Conservation (phyloP, 2,113 vertebrate genomes). For the Phyllopteryx taeniolatus region DNA sequence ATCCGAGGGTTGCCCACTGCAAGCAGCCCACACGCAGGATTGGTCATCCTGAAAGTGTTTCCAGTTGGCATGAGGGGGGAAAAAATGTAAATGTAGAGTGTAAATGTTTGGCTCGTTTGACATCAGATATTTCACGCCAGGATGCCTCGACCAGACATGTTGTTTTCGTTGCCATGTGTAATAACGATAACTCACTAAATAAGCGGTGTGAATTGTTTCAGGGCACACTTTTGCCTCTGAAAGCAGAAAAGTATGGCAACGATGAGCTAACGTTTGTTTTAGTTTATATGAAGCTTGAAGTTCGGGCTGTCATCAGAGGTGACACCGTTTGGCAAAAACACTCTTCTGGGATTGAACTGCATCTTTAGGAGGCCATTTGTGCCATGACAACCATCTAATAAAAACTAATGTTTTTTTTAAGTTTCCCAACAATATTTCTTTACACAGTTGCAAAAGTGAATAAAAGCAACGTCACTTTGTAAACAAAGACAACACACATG, state of each 20-base stretch:
- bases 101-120: conserved; percentile 64
- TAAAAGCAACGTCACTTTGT: not conserved
- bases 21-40: conserved; percentile 61
- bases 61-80: conserved; percentile 59
- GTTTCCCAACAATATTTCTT: not conserved
- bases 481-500: too few relatives aligned
- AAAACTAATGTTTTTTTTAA: not conserved
- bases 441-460: not conserved
- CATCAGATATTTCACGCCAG: conserved; percentile 52
- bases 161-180: conserved; percentile 53
- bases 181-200: conserved; percentile 47
- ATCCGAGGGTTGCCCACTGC: conserved; percentile 35
- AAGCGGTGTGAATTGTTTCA: conserved; percentile 1
- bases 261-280: not conserved
- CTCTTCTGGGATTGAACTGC: conserved; percentile 15
- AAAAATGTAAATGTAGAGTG: conserved; percentile 59
- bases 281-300: conserved; percentile 27
- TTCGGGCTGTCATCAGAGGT: conserved; percentile 55
- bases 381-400: not conserved
- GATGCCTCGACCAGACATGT: conserved; percentile 40
- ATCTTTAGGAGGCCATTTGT: not conserved
- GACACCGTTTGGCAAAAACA: conserved; percentile 62
- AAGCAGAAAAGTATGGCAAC: not conserved
- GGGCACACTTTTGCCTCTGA: not conserved
- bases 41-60: conserved; percentile 60